Evolutionary conservation across 1,140 invertebrate species (phyloP).

Genomic region (Colletes latitarsis): DNA sequence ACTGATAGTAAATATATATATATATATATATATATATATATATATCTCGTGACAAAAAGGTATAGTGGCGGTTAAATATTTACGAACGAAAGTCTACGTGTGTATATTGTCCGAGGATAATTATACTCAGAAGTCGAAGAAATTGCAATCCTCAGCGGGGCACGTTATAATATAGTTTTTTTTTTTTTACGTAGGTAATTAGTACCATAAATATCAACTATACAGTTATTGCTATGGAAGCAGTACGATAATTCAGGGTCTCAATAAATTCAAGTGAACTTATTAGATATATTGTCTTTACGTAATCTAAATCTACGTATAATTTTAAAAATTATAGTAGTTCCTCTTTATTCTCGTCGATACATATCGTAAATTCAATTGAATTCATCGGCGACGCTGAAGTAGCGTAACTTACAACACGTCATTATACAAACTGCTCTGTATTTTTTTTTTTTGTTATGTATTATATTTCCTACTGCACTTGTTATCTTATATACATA

Average conservation of each 20-base stretch:
- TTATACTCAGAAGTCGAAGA: slow-evolving; percentile 72
- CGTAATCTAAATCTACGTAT: slow-evolving; percentile 68
- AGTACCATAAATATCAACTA: slow-evolving; percentile 78
- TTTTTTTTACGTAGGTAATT: slow-evolving; percentile 63
- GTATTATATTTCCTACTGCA: slow-evolving; percentile 70
- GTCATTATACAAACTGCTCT: slow-evolving; percentile 72
- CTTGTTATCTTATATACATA: slow-evolving; percentile 78
- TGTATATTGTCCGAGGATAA: slow-evolving; percentile 75
- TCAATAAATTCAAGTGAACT: slow-evolving; percentile 75
- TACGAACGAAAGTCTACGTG: slow-evolving; percentile 48
- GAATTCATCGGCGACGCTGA: slow-evolving; percentile 74
- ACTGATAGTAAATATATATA: slow-evolving; percentile 27
- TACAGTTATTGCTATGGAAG: slow-evolving; percentile 80
- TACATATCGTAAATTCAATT: slow-evolving; percentile 64
- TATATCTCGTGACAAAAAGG: slow-evolving; percentile 53
- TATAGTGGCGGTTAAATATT: slow-evolving; percentile 32
- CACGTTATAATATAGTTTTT: slow-evolving; percentile 53
- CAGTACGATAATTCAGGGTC: slow-evolving; percentile 75
- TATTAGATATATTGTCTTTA: slow-evolving; percentile 71
- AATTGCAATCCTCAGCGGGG: slow-evolving; percentile 61
- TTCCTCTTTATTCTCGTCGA: slow-evolving; percentile 22
- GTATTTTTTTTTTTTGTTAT: slow-evolving; percentile 45
- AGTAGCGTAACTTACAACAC: slow-evolving; percentile 74
- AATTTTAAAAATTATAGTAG: slow-evolving; percentile 67
- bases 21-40: slow-evolving; percentile 5